Evolutionary conservation across 1,140 invertebrate genomes (phyloP), one percentile per base, ranked within the genome.

Genomic region (Chironomus striatipennis): DNA sequence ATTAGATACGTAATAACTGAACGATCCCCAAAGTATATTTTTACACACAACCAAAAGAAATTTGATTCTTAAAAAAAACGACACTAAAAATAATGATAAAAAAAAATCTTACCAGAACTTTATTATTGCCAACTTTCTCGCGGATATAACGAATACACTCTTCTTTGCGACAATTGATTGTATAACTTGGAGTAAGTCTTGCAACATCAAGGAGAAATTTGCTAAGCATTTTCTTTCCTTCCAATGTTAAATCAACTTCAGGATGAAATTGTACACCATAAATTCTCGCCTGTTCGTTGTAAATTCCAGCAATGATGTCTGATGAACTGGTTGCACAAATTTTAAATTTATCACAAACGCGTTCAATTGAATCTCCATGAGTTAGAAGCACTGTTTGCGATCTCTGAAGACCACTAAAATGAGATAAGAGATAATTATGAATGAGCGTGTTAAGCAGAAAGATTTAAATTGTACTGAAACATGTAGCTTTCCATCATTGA

Each of bases 221-320:
- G 57, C 91, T 90, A 76, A 99, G 84, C 88, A 99, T 98, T 75
- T 88, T 85, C 83, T 90, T 91, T 42, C 98, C 98, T 81, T 98
- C 92, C 7, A 88, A 86, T 7, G 97, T 98, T 75, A 99, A 87
- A 84, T 99, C 97, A 65, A 98, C 96, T 86, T 95, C 95, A 0
- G 96, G 96, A 84, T 99, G 98, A 85, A 99, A 99, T 85, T 99
- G 98, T 72, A 99, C 91, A 21, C 98, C 98, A 82, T 98, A 99
- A 42, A 99, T 87, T 73, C 92, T 89, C 79, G 91, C 85, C 79
- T 94, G 92, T 78, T 98, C 95, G 84, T 95, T 96, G 74, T 92
- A 91, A 80, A 99, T 96, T 57, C 91, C 96, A 21, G 94, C 92
- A 5, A 87, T 83, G 78, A 97, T 87, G 77, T 95, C 89, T 79